Conservation (phyloP, 2,113 vertebrate genomes). For the Petrocephalus zakoni region DNA sequence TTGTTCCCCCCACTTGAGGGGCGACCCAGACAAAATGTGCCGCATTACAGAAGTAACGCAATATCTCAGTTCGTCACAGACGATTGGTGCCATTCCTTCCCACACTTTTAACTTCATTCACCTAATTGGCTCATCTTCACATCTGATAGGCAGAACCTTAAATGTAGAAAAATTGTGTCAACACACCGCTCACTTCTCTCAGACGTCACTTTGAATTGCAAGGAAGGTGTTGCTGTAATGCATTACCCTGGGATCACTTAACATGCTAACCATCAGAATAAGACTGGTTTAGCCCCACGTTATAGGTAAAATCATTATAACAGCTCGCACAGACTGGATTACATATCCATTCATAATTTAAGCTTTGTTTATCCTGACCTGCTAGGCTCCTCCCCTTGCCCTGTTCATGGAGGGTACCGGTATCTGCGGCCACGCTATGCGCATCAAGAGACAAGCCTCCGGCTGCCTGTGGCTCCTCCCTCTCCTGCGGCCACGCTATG, state of each 20-base stretch:
- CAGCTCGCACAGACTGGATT: neutral
- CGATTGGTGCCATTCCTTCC: neutral
- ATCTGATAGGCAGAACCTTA: too few species aligned
- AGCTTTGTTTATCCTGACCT: neutral
- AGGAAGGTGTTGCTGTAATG: neutral
- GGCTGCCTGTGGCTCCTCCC: neutral
- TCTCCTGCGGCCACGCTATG: too few species aligned
- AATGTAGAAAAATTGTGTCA: neutral
- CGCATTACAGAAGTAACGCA: neutral
- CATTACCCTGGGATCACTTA: neutral
- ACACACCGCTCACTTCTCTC: neutral
- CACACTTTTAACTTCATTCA: neutral
- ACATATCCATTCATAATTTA: slow-evolving; percentile 2
- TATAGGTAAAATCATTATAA: too few species aligned
- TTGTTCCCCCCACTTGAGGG: neutral
- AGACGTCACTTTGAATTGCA: neutral
- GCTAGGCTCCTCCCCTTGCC: neutral
- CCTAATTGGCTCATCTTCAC: neutral
- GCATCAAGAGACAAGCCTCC: neutral
- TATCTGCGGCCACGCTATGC: neutral
- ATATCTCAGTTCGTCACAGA: neutral
- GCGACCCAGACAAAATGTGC: neutral
- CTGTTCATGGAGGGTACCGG: neutral
- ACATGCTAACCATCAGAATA: neutral
- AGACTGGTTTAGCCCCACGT: neutral